Evolutionary conservation across 2,888 invertebrate species (phyloP).

Genomic region (Eilema caniola): DNA sequence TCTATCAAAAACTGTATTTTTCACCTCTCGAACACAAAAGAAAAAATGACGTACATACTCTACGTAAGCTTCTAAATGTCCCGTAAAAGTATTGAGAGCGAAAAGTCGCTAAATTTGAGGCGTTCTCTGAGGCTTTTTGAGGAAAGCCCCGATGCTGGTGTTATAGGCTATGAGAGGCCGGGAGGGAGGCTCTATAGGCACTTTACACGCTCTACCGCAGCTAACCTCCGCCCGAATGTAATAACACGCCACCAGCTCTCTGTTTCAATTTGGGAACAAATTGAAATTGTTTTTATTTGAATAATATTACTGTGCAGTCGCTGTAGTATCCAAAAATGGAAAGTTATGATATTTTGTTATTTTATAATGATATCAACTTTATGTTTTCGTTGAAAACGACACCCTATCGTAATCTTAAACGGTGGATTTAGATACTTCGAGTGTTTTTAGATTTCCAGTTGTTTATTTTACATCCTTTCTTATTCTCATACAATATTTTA

Average conservation of each 20-base stretch:
- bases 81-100: constrained; percentile 83
- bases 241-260: constrained; percentile 84
- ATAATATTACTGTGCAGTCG: constrained; percentile 77
- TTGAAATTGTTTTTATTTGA: constrained; percentile 88
- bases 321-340: constrained; percentile 54
- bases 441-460: constrained; percentile 9
- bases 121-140: constrained; percentile 83
- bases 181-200: constrained; percentile 83
- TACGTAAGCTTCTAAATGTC: constrained; percentile 74
- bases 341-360: constrained; percentile 63
- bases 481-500: background rate
- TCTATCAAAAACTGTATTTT: constrained; percentile 71
- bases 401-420: constrained; percentile 34
- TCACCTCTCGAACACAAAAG: constrained; percentile 57
- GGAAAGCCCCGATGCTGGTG: constrained; percentile 81
- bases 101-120: constrained; percentile 85
- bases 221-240: constrained; percentile 86
- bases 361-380: constrained; percentile 43
- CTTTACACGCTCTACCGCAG: constrained; percentile 85
- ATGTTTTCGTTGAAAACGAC: constrained; percentile 41
- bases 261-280: constrained; percentile 87
- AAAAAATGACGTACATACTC: constrained; percentile 71
- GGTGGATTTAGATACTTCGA: constrained; percentile 17
- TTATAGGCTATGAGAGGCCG: constrained; percentile 85
- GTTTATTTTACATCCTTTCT: background rate